Evolutionary conservation across 2,113 vertebrate genomes (phyloP).

Genomic region (Caranx ignobilis): DNA sequence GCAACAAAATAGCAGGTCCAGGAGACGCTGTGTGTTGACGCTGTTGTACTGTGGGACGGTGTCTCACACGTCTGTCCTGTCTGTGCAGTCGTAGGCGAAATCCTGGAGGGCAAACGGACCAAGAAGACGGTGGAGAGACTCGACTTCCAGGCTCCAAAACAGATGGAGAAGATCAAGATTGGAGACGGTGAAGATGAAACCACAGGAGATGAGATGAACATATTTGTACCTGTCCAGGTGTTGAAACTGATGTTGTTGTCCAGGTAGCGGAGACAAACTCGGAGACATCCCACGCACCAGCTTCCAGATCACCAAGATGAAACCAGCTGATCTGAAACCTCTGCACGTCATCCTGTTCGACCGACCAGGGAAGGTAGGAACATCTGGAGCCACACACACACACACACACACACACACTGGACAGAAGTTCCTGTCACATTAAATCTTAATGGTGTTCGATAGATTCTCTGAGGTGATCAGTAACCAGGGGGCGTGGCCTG

Average conservation of each 20-base stretch:
- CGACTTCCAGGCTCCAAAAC: slow-evolving; percentile 90
- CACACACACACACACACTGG: no score
- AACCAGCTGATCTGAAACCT: slow-evolving; percentile 92
- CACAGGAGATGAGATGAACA: no score
- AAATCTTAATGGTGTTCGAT: no score
- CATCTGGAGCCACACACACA: neutral
- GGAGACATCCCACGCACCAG: slow-evolving; percentile 95
- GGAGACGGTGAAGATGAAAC: slow-evolving; percentile 85
- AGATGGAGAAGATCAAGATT: slow-evolving; percentile 90
- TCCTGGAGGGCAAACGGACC: slow-evolving; percentile 94
- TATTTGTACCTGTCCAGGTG: no score
- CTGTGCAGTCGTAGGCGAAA: slow-evolving; percentile 70
- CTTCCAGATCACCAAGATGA: slow-evolving; percentile 92
- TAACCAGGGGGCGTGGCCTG: no score
- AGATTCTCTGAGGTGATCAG: no score
- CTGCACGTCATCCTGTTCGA: slow-evolving; percentile 95
- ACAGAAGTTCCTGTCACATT: no score
- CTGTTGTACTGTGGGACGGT: no score
- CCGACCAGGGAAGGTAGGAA: slow-evolving; percentile 92
- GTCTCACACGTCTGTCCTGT: neutral
- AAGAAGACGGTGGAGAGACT: slow-evolving; percentile 95
- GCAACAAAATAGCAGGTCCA: slow-evolving; percentile 32
- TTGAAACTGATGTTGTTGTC: neutral
- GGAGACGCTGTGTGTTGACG: no score
- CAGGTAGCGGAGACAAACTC: slow-evolving; percentile 92